phyloP scores from a whole-genome alignment of 2,113 vertebrate genomes.

The Heteronetta atricapilla region DNA sequence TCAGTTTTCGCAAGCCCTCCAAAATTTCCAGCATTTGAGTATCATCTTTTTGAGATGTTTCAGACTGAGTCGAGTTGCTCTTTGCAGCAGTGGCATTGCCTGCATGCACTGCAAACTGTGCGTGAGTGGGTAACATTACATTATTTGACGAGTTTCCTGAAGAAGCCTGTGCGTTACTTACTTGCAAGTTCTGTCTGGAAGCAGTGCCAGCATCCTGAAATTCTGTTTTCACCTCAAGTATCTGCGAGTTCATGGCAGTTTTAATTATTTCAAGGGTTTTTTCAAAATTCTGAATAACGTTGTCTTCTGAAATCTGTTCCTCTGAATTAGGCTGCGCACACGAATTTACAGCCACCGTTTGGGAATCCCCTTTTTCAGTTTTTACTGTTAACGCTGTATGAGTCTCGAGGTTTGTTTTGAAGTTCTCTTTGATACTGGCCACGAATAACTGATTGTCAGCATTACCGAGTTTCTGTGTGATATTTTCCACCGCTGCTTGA shows the following conservation, averaged over 20 bases:
- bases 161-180: slow-evolving; percentile 56
- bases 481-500: slow-evolving; percentile 77
- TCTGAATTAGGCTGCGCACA: slow-evolving; percentile 57
- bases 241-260: slow-evolving; percentile 79
- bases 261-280: slow-evolving; percentile 83
- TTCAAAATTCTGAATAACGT: slow-evolving; percentile 78
- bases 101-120: slow-evolving; percentile 37
- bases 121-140: slow-evolving; percentile 25
- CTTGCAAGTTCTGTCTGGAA: slow-evolving; percentile 67
- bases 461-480: slow-evolving; percentile 81
- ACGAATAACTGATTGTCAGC: slow-evolving; percentile 86
- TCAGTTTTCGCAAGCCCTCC: slow-evolving; percentile 85
- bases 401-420: slow-evolving; percentile 73
- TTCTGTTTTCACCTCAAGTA: slow-evolving; percentile 77
- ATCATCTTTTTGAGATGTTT: slow-evolving; percentile 74
- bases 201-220: slow-evolving; percentile 55
- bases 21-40: slow-evolving; percentile 84
- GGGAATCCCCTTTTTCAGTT: slow-evolving; percentile 79
- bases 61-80: slow-evolving; percentile 66
- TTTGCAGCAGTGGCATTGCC: slow-evolving; percentile 26
- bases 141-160: slow-evolving; percentile 39
- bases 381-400: slow-evolving; percentile 71
- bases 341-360: slow-evolving; percentile 70
- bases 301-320: slow-evolving; percentile 73
- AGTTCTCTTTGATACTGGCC: slow-evolving; percentile 82